Evolutionary conservation across 2,888 invertebrate genomes (phyloP).

Genomic region (Leptopilina myrica): DNA sequence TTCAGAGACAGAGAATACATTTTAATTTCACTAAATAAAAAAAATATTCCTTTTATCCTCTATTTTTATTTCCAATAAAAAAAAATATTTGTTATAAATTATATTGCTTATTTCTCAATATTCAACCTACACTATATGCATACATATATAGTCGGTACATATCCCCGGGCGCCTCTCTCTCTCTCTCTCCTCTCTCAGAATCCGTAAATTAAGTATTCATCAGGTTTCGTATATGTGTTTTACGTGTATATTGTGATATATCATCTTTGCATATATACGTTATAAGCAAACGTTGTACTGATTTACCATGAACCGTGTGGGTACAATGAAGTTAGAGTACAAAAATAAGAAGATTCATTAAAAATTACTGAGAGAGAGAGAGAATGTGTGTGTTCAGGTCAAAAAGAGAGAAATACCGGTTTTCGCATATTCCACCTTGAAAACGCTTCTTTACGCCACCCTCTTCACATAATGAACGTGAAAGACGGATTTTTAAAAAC

Average conservation of each 20-base stretch:
- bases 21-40: too few relatives aligned
- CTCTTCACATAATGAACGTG: slow-evolving; percentile 41
- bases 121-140: not conserved
- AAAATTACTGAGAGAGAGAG: slow-evolving; percentile 24
- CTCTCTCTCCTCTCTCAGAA: not conserved
- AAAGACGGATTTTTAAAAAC: too few relatives aligned
- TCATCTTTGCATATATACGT: slow-evolving; percentile 15
- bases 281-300: slow-evolving; percentile 51
- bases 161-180: not conserved
- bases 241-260: slow-evolving; percentile 22
- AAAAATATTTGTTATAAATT: not conserved
- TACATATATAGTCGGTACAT: not conserved
- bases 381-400: slow-evolving; percentile 13
- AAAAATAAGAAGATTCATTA: slow-evolving; percentile 4
- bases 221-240: slow-evolving; percentile 19
- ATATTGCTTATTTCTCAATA: not conserved
- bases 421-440: slow-evolving; percentile 45
- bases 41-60: too few relatives aligned
- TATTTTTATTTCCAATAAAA: too few relatives aligned
- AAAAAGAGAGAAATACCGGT: slow-evolving; percentile 58
- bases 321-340: slow-evolving; percentile 37
- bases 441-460: not conserved
- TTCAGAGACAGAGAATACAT: too few relatives aligned
- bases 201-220: slow-evolving; percentile 27
- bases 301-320: slow-evolving; percentile 58